Evolutionary conservation across 2,888 invertebrate species (phyloP), one percentile per base, ranked within the genome.

Genomic region (Hedya salicella): DNA sequence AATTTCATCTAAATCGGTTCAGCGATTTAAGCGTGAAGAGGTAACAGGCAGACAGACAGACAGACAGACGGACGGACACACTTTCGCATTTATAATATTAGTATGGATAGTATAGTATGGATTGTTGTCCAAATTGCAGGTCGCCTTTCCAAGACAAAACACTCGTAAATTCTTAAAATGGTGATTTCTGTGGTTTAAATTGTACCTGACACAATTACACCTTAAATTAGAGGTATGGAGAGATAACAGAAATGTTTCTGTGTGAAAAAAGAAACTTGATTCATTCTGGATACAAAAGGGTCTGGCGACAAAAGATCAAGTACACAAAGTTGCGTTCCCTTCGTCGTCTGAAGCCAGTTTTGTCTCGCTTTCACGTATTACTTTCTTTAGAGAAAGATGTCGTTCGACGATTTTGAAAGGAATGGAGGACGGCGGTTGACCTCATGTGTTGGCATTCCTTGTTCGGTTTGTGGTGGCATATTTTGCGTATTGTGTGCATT

Each of bases 311-410:
- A 60, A 65, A 60, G 59, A 65, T 53, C 25, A 36, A 44, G 25
- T 13, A 44, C 64, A 36, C 64, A 36, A 21, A 30, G 36, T 36
- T 39, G 25, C 25, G 17, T n/a, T 19, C 30, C 52, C 52, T 60
- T 52, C 39, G 25, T 39, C 36, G n/a, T 57, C 50, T 64, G 52
- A 59, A 65, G 56, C 63, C 17, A 53, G 59, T 65, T 59, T 60
- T 52, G 65, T 60, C 46, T 46, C 59, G 59, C 65, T 65, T 65
- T 65, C 65, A 53, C 64, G 19, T 46, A 42, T 17, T 61, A 61
- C 66, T 66, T 66, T 61, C 54, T 54, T 66, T 54, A 54, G 53
- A 48, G 52, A 66, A 48, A 59, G 30, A 65, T 44, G 21, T 30
- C 48, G 36, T 65, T 57, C n/a, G 48, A 48, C 19, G 19, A 40